Evolutionary conservation across 1,140 invertebrate species (phyloP), one percentile per base, ranked within the genome.

Genomic region (Caerostris extrusa): DNA sequence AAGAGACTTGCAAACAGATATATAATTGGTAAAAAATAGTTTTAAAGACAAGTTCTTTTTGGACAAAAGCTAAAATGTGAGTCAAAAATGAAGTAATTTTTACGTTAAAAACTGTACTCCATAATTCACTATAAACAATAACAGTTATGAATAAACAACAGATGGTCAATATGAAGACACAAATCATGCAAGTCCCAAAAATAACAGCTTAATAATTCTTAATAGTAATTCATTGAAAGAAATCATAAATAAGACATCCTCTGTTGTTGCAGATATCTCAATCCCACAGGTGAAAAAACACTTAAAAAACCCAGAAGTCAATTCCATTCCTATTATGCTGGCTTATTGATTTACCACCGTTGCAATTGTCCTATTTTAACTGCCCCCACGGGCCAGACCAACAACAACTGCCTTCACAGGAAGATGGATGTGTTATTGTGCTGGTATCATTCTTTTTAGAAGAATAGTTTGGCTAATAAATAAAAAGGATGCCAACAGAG

Each of bases 391-490:
- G n/a, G 12, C 12, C 69, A 50, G 7, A 50, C 1, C 71, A 77
- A 77, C 71, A 77, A 77, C 7, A 34, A 71, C 6, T 10, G 19
- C 34, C 19, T 71, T 71, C 69, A 71, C 17, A 53, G 0, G 2
- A 85, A 56, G 82, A 85, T 85, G 82, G 82, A 85, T 85, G 55
- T 57, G 14, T 57, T 19, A 85, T 85, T 85, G 82, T 85, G n/a
- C 53, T 10, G n/a, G 19, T 7, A 85, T 85, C n/a, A 85, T 85
- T 85, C 82, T 56, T 58, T 58, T 34, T 34, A 58, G 55, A 58
- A 85, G 82, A 85, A 85, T 85, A 19, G 56, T 5, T 57, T 7
- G 3, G 55, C 56, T 83, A 56, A 85, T 57, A 85, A 58, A 85
- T 85, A 85, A 85, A n/a, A 19, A 6, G 17, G 12, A 58, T 34